A percentile compares a stretch with the other conserved stretches of the same genome.
Conservation (phyloP, 2,888 invertebrate species). For the Melitaea athalia region DNA sequence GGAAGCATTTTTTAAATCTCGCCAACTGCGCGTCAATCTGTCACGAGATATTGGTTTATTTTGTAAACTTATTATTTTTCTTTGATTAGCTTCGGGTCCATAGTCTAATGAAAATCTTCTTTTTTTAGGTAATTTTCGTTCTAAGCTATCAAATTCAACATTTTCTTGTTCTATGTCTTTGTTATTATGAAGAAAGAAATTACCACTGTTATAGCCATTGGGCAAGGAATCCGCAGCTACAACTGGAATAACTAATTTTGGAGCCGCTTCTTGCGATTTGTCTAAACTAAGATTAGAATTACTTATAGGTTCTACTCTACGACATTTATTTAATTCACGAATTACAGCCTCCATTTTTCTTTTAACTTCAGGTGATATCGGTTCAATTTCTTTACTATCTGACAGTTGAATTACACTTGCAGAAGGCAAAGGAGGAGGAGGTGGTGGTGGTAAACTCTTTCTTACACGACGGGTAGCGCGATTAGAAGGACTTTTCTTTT, state of each 20-base stretch:
- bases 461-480: constrained; percentile 65
- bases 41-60: constrained; percentile 56
- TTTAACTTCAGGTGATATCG: constrained; percentile 80
- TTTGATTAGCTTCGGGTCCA: constrained; percentile 71
- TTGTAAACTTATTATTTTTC: constrained; percentile 50
- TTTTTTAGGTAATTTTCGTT: constrained; percentile 58
- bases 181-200: constrained; percentile 53
- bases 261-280: constrained; percentile 59
- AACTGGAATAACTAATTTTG: constrained; percentile 75
- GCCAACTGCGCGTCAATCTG: constrained; percentile 70
- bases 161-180: constrained; percentile 55
- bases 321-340: constrained; percentile 76
- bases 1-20: constrained; percentile 62
- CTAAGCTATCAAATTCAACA: constrained; percentile 68
- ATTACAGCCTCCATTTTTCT: constrained; percentile 85
- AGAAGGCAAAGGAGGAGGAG: constrained; percentile 58
- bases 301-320: constrained; percentile 62
- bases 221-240: constrained; percentile 62
- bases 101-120: constrained; percentile 71
- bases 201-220: constrained; percentile 68
- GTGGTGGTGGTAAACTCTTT: constrained; percentile 74
- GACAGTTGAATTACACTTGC: constrained; percentile 44
- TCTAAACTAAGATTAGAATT: constrained; percentile 53
- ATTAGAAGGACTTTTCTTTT: constrained; percentile 57
- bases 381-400: constrained; percentile 52